These are phyloP conservation scores for Mungos mungo DNA, from an alignment of 2,113 vertebrate genomes.

Conservation along the genomic window DNA sequence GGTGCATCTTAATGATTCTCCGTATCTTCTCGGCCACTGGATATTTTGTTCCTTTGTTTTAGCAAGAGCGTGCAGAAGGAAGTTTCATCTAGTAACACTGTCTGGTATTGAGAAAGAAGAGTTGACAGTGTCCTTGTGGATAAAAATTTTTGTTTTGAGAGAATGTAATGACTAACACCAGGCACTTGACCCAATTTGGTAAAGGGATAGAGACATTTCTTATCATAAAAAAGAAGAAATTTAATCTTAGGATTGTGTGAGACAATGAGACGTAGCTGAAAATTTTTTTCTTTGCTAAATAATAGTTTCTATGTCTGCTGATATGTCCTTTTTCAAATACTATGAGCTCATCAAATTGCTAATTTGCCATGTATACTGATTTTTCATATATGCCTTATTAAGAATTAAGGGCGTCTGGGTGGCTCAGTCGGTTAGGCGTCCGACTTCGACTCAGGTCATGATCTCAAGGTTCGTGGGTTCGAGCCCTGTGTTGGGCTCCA, in stretches of 20 bases:
- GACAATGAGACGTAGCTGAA: not conserved
- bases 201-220: slow-evolving; percentile 10
- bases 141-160: slow-evolving; percentile 16
- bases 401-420: not conserved
- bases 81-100: not conserved
- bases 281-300: not conserved
- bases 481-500: no score
- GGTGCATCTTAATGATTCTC: not conserved
- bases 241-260: slow-evolving; percentile 2
- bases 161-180: not conserved
- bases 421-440: no score
- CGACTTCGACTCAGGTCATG: no score
- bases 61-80: not conserved
- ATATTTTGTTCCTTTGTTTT: not conserved
- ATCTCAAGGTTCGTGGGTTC: no score
- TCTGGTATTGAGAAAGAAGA: not conserved
- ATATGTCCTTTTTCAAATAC: not conserved
- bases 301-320: not conserved
- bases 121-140: not conserved
- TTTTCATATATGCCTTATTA: not conserved
- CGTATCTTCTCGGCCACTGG: not conserved
- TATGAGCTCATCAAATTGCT: not conserved
- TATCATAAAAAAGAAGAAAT: slow-evolving; percentile 19
- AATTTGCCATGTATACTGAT: not conserved
- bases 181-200: slow-evolving; percentile 14